Conservation (phyloP, 2,113 vertebrate species). For the Coptodon bakossiorum region DNA sequence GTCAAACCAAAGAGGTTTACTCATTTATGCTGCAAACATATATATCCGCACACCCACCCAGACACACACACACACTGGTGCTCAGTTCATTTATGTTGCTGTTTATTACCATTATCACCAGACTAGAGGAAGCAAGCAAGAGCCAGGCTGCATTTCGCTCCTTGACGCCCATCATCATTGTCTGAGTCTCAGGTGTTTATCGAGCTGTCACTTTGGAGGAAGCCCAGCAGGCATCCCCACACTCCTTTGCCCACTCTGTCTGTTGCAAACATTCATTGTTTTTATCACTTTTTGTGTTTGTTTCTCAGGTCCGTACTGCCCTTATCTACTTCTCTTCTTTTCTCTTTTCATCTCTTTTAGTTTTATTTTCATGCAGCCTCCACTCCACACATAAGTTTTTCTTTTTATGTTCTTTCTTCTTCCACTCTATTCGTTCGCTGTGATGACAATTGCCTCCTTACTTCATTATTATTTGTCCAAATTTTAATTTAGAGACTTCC, state of each 20-base stretch:
- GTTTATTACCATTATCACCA: conserved; percentile 67
- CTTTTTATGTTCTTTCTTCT: neutral
- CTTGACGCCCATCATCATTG: conserved; percentile 42
- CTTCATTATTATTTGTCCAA: neutral
- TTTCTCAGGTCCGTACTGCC: neutral
- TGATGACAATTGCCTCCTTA: neutral
- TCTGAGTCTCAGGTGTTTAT: conserved; percentile 64
- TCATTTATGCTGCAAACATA: conserved; percentile 39
- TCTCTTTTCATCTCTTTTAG: neutral
- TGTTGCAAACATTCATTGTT: neutral
- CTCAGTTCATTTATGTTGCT: conserved; percentile 55
- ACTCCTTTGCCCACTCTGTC: neutral
- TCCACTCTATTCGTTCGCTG: neutral
- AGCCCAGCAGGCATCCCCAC: conserved; percentile 10
- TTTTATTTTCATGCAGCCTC: neutral
- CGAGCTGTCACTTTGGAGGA: conserved; percentile 38
- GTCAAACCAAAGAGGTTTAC: conserved; percentile 37
- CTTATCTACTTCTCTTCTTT: neutral
- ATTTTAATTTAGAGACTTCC: conserved; percentile 20
- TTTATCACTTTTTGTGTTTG: neutral
- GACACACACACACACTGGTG: neutral
- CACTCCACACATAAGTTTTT: neutral
- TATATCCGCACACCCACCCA: neutral
- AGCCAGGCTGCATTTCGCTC: conserved; percentile 19
- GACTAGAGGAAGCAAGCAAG: conserved; percentile 28